Percentiles rank a stretch among this genome's conserved stretches.
Evolutionary conservation across 1,140 invertebrate genomes (phyloP).

Genomic region (Ips typographus): DNA sequence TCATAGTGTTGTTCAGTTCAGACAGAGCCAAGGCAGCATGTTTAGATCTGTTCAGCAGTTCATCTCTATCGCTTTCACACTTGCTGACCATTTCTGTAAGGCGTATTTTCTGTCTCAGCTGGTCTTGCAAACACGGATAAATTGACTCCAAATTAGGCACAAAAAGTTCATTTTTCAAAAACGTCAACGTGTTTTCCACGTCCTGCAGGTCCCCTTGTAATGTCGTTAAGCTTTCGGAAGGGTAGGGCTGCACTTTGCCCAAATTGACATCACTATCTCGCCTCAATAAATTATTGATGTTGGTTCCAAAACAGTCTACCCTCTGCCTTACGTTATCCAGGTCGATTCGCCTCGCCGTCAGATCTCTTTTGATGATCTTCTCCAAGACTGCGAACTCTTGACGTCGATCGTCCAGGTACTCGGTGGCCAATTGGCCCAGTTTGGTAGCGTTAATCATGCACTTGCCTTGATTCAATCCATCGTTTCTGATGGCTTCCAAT

Average conservation of each 20-base stretch:
- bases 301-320: conserved; percentile 59
- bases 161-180: conserved; percentile 54
- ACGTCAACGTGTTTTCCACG: conserved; percentile 57
- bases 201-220: conserved; percentile 55
- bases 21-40: conserved; percentile 59
- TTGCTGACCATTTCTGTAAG: conserved; percentile 55
- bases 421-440: conserved; percentile 63
- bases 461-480: conserved; percentile 59
- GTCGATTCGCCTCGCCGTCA: conserved; percentile 60
- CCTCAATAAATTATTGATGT: conserved; percentile 59
- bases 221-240: conserved; percentile 50
- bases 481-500: conserved; percentile 56
- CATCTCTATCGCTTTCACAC: conserved; percentile 55
- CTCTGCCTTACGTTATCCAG: conserved; percentile 56
- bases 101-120: conserved; percentile 56
- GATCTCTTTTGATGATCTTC: conserved; percentile 59
- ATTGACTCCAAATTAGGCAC: conserved; percentile 55
- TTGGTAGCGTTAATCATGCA: conserved; percentile 60
- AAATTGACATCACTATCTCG: conserved; percentile 57
- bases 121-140: conserved; percentile 59
- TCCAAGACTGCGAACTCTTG: conserved; percentile 60
- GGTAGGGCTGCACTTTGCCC: conserved; percentile 40
- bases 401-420: conserved; percentile 62
- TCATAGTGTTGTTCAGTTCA: conserved; percentile 58
- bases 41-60: conserved; percentile 56